These are phyloP conservation scores for Cataglyphis cursor DNA, from an alignment of 2,888 invertebrate genomes.

Conservation along the genomic window DNA sequence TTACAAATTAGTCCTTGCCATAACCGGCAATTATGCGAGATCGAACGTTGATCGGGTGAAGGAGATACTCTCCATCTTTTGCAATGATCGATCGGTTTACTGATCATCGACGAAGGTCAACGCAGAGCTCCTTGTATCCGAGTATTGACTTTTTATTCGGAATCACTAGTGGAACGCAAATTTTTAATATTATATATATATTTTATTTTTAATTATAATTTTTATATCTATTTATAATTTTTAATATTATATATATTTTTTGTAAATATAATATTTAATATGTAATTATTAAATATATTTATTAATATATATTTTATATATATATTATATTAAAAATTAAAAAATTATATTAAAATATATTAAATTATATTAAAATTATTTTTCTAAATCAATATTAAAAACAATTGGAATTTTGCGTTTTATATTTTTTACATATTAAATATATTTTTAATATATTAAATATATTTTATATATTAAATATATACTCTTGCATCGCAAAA, in stretches of 20 bases:
- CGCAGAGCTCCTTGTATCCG: constrained; percentile 6
- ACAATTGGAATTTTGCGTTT: neutral
- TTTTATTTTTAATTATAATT: too few relatives aligned
- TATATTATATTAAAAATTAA: too few relatives aligned
- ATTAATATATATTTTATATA: too few relatives aligned
- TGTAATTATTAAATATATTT: too few relatives aligned
- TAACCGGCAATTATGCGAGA: constrained; percentile 72
- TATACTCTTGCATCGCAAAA: neutral
- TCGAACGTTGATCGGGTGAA: constrained; percentile 27
- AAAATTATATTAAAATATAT: too few relatives aligned
- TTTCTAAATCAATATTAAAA: neutral
- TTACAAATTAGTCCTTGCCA: constrained; percentile 70
- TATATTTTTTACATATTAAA: neutral
- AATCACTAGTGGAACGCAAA: neutral
- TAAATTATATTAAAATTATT: neutral
- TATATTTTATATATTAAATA: neutral
- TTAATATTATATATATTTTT: too few relatives aligned
- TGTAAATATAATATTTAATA: too few relatives aligned
- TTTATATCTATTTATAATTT: too few relatives aligned
- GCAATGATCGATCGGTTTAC: constrained; percentile 59
- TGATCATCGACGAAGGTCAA: constrained; percentile 58
- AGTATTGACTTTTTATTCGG: constrained; percentile 33
- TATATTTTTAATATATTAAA: neutral
- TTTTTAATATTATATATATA: neutral
- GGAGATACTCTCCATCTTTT: constrained; percentile 44